phyloP scores from a whole-genome alignment of 2,888 invertebrate species.

The Athalia rosae region DNA sequence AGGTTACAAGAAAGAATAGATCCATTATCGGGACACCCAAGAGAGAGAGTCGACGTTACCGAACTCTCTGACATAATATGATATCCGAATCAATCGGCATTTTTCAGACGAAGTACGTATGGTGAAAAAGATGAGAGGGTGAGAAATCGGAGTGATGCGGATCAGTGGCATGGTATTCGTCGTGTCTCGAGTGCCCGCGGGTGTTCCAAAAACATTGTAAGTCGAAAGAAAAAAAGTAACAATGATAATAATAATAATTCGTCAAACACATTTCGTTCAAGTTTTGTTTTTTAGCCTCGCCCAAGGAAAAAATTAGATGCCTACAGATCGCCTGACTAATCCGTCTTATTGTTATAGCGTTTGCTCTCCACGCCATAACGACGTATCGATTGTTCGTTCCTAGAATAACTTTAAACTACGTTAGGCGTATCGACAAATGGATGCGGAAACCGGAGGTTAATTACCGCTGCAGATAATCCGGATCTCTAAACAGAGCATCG shows the following conservation, averaged over 20 bases:
- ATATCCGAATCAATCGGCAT: neutral
- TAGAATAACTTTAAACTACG: neutral
- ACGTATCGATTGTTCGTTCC: neutral
- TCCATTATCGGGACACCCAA: conserved; percentile 20
- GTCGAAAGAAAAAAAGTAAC: no score
- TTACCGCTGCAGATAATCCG: conserved; percentile 1
- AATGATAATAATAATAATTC: no score
- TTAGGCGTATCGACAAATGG: conserved; percentile 3
- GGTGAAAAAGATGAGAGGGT: neutral
- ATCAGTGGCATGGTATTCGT: no score
- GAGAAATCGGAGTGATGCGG: neutral
- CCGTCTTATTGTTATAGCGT: no score
- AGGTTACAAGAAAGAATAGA: conserved; percentile 1
- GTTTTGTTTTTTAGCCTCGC: no score
- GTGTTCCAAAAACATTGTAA: no score
- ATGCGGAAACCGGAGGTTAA: conserved; percentile 22
- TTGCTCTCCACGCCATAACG: no score
- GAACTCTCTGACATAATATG: neutral
- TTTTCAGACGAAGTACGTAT: neutral
- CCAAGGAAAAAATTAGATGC: no score
- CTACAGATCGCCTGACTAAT: no score
- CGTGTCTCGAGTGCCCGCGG: no score
- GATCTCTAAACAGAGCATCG: neutral
- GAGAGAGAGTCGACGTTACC: neutral
- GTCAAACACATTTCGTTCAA: no score